Percentiles rank a stretch among this genome's conserved stretches.
These are phyloP conservation scores for Spodoptera litura DNA, from an alignment of 1,140 invertebrate genomes.

Conservation along the genomic window DNA sequence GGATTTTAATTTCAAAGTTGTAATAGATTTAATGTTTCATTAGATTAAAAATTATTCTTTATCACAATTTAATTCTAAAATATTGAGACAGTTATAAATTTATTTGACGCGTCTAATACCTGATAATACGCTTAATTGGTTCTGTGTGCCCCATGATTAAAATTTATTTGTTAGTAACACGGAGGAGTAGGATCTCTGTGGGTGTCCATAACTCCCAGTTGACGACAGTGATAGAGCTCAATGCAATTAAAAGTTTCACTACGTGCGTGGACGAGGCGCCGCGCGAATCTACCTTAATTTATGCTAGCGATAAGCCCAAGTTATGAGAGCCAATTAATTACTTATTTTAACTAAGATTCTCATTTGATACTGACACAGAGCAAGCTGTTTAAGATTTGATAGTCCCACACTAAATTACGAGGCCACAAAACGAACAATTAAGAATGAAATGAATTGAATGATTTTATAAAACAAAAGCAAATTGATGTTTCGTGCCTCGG, in stretches of 20 bases:
- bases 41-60: conserved; percentile 30
- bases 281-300: conserved; percentile 82
- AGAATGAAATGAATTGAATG: not conserved
- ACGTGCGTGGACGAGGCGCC: conserved; percentile 81
- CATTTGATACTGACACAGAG: conserved; percentile 57
- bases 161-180: conserved; percentile 29
- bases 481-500: conserved; percentile 42
- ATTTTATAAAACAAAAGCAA: conserved; percentile 60
- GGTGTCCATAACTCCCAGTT: conserved; percentile 77
- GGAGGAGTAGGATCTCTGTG: conserved; percentile 56
- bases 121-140: conserved; percentile 34
- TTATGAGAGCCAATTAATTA: conserved; percentile 85
- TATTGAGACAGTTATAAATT: conserved; percentile 26
- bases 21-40: conserved; percentile 35
- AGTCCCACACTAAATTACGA: not conserved
- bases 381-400: not conserved
- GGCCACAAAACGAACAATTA: not conserved
- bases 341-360: conserved; percentile 80
- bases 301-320: conserved; percentile 81
- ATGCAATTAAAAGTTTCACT: conserved; percentile 86
- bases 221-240: conserved; percentile 82
- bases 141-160: not conserved
- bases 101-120: conserved; percentile 8
- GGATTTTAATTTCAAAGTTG: conserved; percentile 44
- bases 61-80: conserved; percentile 22